Evolutionary conservation across 2,797 vertebrate species (phyloP).

Genomic region (Synaphobranchus kaupii): DNA sequence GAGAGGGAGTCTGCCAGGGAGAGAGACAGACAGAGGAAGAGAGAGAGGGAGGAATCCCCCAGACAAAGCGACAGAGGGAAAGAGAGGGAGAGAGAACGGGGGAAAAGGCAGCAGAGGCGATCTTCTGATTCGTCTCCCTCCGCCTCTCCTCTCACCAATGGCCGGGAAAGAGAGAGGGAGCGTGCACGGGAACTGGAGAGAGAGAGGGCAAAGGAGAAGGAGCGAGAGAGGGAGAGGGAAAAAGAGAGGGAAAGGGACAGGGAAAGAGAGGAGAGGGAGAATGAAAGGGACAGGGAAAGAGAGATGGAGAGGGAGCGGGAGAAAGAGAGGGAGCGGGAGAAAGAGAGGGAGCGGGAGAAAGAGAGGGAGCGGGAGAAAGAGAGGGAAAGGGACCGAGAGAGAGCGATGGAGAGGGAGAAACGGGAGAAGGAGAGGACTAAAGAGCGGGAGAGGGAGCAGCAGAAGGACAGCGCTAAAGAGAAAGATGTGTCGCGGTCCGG

Average conservation of each 20-base stretch:
- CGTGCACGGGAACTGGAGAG: conserved; percentile 35
- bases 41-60: conserved; percentile 27
- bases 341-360: neutral
- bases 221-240: conserved; percentile 22
- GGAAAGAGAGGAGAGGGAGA: conserved; percentile 35
- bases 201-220: conserved; percentile 33
- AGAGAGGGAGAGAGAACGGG: conserved; percentile 34
- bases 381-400: conserved; percentile 29
- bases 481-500: conserved; percentile 21
- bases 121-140: conserved; percentile 48
- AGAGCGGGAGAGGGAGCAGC: conserved; percentile 18
- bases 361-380: conserved; percentile 38
- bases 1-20: conserved; percentile 38
- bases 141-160: conserved; percentile 52
- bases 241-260: conserved; percentile 34
- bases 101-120: neutral
- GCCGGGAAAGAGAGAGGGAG: conserved; percentile 51
- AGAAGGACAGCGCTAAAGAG: conserved; percentile 37
- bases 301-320: conserved; percentile 29
- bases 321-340: conserved; percentile 37
- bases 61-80: conserved; percentile 29
- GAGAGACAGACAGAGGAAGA: conserved; percentile 23
- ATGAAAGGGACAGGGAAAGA: conserved; percentile 22
- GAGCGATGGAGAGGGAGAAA: conserved; percentile 32
- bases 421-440: conserved; percentile 31